phyloP scores from a whole-genome alignment of 2,113 vertebrate genomes.

The Erinaceus europaeus region DNA sequence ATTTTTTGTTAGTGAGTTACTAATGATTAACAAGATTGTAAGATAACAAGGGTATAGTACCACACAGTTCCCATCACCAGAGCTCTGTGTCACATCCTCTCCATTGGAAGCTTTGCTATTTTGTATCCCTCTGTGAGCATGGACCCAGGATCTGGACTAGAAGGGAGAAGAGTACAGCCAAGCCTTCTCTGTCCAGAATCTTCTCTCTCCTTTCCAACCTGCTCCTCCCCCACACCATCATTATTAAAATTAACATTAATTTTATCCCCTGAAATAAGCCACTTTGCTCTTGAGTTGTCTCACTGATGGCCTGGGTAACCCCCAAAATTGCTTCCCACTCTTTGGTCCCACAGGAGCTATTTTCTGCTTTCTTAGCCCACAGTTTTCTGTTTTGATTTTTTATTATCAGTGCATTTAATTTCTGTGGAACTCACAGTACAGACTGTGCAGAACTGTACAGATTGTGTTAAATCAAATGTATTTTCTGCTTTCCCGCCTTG shows the following conservation, averaged over 20 bases:
- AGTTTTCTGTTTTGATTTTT: no score
- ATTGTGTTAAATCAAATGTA: conserved; percentile 34
- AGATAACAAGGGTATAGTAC: no score
- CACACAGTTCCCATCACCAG: no score
- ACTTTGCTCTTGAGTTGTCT: neutral
- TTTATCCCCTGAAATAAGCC: neutral
- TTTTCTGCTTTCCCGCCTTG: conserved; percentile 38
- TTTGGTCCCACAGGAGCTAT: neutral
- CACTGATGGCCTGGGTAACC: neutral
- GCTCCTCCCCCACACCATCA: neutral
- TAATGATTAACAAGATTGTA: no score
- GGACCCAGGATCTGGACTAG: no score
- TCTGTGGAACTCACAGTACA: conserved; percentile 34
- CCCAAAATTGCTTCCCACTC: neutral
- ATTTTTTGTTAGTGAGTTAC: no score
- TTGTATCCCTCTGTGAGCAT: no score
- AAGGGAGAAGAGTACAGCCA: neutral
- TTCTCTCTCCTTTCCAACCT: neutral
- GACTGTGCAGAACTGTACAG: conserved; percentile 30
- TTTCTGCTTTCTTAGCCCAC: neutral
- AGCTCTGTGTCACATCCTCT: no score
- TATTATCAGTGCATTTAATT: conserved; percentile 14
- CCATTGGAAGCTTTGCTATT: no score
- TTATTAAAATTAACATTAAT: neutral
- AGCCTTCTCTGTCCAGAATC: neutral